These are phyloP conservation scores for Brachionus rubens DNA, from an alignment of 1,140 invertebrate species.

Conservation along the genomic window DNA sequence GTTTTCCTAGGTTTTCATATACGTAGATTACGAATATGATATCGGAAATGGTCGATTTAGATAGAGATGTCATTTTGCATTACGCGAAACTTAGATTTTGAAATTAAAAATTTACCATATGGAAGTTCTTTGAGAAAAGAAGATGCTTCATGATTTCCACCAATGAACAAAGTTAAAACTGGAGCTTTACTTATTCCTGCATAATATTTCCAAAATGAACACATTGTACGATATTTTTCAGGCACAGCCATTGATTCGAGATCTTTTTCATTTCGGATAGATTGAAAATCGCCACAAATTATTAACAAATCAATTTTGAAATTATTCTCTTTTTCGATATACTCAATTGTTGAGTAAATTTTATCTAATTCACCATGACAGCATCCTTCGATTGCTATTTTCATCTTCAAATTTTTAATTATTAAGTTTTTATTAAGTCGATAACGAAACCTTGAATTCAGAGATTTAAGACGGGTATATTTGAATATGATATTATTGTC, in stretches of 20 bases:
- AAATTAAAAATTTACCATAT: no score
- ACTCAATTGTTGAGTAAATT: constrained; percentile 74
- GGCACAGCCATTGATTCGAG: constrained; percentile 87
- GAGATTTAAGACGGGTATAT: no score
- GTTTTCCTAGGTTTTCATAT: no score
- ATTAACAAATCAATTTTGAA: constrained; percentile 74
- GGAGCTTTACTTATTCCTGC: constrained; percentile 86
- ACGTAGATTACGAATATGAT: no score
- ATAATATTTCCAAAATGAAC: constrained; percentile 86
- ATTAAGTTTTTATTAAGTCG: no score
- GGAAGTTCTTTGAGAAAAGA: constrained; percentile 89
- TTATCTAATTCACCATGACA: constrained; percentile 92
- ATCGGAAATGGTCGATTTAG: no score
- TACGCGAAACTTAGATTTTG: no score
- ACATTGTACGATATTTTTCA: constrained; percentile 83
- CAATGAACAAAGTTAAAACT: constrained; percentile 89
- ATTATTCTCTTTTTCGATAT: constrained; percentile 64
- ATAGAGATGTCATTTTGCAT: no score
- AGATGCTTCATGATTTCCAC: constrained; percentile 97
- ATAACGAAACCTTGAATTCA: no score
- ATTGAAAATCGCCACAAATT: constrained; percentile 97
- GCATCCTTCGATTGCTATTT: constrained; percentile 92
- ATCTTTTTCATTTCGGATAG: constrained; percentile 64
- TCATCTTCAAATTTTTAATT: constrained; percentile 66
- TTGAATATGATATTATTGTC: no score